Evolutionary conservation across 2,113 vertebrate genomes (phyloP).

Genomic region (Cervus canadensis): DNA sequence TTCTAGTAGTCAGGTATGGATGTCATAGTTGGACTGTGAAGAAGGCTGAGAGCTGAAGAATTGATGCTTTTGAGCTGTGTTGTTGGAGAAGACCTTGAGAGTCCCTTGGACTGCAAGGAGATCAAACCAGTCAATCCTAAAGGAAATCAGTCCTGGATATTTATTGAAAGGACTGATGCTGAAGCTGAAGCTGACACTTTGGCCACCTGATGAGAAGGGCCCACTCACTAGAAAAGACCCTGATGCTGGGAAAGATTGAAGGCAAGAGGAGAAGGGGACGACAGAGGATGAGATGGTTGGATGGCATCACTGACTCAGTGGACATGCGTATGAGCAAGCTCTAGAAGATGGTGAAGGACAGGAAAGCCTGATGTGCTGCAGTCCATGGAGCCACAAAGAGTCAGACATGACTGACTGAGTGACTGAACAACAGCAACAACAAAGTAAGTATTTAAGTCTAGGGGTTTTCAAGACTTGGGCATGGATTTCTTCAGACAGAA

Average conservation of each 20-base stretch:
- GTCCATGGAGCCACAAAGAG: neutral
- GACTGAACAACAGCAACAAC: neutral
- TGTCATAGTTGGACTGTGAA: rapidly evolving
- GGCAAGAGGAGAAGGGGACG: neutral
- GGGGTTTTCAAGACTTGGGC: neutral
- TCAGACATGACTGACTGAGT: neutral
- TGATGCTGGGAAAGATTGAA: neutral
- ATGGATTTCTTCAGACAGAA: neutral
- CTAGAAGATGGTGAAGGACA: neutral
- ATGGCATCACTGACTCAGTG: neutral
- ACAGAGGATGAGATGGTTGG: neutral
- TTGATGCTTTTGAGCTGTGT: neutral
- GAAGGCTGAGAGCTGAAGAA: neutral
- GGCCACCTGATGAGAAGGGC: neutral
- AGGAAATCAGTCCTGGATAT: neutral
- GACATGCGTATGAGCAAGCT: rapidly evolving
- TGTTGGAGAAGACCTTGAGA: neutral
- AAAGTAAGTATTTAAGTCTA: neutral
- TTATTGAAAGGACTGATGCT: neutral
- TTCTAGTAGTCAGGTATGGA: neutral
- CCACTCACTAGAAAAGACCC: neutral
- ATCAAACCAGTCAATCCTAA: neutral
- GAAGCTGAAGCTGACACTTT: neutral
- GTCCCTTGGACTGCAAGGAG: neutral
- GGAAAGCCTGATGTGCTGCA: neutral